phyloP scores from a whole-genome alignment of 1,140 invertebrate genomes.

The Atta colombica region DNA sequence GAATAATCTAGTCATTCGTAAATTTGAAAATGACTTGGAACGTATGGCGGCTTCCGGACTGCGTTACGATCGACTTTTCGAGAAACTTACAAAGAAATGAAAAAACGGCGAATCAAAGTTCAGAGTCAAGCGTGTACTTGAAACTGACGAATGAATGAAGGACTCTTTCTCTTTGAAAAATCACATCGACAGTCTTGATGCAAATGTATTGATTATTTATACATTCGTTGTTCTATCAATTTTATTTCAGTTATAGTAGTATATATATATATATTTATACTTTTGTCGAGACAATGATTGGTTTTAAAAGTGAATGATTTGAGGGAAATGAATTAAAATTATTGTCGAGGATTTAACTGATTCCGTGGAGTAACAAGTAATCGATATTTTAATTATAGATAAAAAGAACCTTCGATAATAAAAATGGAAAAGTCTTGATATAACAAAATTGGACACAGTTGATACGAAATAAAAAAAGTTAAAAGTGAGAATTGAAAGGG shows the following conservation, averaged over 20 bases:
- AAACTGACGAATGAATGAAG: background rate
- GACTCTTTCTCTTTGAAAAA: background rate
- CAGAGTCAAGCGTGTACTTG: background rate
- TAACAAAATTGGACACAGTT: background rate
- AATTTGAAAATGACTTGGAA: constrained; percentile 65
- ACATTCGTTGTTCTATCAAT: background rate
- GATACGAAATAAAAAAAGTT: background rate
- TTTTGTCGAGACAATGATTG: background rate
- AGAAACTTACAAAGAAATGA: background rate
- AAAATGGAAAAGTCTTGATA: background rate
- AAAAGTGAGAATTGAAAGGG: background rate
- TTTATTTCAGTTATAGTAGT: background rate
- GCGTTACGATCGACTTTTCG: constrained; percentile 35
- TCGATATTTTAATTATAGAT: constrained; percentile 24
- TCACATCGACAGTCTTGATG: background rate
- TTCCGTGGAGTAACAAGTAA: background rate
- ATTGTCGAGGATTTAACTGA: constrained; percentile 10
- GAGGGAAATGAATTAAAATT: background rate
- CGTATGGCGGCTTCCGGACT: constrained; percentile 47
- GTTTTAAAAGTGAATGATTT: background rate
- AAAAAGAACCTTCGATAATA: background rate
- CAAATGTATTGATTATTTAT: background rate
- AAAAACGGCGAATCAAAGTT: background rate
- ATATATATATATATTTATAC: too few species aligned
- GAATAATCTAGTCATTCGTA: constrained; percentile 74